Conservation (phyloP, 2,888 invertebrate species). For the Stenodera caucasica region DNA sequence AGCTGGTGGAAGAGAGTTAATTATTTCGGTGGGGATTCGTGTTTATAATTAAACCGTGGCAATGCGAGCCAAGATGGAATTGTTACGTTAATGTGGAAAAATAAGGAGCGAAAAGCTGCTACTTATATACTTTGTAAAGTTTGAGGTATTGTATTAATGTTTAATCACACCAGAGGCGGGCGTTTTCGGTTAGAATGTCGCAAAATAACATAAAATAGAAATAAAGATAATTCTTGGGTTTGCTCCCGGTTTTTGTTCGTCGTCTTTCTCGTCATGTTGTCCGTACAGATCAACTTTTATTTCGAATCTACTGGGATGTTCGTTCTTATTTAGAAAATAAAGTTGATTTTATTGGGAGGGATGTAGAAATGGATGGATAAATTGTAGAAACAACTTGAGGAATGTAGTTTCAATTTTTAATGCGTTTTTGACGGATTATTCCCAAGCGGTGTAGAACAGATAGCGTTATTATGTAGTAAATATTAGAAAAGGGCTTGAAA, state of each 20-base stretch:
- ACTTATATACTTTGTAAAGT: not conserved
- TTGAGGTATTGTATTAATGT: constrained; percentile 1
- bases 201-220: not conserved
- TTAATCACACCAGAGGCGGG: not conserved
- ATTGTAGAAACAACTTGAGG: not conserved
- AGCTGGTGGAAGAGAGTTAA: not conserved
- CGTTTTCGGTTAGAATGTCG: not conserved
- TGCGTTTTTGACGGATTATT: not conserved
- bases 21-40: not conserved
- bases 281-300: not conserved
- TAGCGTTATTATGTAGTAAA: not conserved
- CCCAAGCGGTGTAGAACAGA: not conserved
- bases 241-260: not conserved
- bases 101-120: not conserved
- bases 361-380: not conserved
- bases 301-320: not conserved
- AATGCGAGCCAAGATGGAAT: not conserved
- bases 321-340: not conserved
- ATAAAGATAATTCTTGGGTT: not conserved
- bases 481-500: not conserved
- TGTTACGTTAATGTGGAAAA: not conserved
- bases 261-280: not conserved
- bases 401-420: not conserved
- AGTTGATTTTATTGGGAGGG: not conserved
- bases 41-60: not conserved